Percentiles rank a stretch among this genome's conserved stretches.
Evolutionary conservation across 2,113 vertebrate species (phyloP).

Genomic region (Ardeotis arabs): DNA sequence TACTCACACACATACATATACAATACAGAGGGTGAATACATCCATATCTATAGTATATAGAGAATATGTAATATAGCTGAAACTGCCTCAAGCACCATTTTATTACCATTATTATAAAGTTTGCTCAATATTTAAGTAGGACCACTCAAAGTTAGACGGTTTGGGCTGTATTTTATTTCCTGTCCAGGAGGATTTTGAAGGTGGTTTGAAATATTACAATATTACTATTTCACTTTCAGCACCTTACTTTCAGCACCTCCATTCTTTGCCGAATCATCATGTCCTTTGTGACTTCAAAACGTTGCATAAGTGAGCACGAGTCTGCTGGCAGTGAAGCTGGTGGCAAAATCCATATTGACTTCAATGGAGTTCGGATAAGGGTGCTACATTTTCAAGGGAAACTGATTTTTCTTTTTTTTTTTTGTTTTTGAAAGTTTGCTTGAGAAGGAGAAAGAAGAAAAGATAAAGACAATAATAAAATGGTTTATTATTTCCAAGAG

Average conservation of each 20-base stretch:
- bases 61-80: constrained; percentile 76
- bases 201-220: neutral
- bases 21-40: constrained; percentile 29
- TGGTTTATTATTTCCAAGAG: constrained; percentile 61
- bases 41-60: constrained; percentile 38
- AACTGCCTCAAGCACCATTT: constrained; percentile 81
- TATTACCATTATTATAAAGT: constrained; percentile 72
- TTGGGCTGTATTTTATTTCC: neutral
- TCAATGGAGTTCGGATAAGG: neutral
- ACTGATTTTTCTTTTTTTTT: too few species aligned
- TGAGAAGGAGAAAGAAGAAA: constrained; percentile 36
- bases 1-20: constrained; percentile 4
- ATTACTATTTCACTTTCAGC: neutral
- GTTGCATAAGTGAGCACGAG: neutral
- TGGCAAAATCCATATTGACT: neutral
- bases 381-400: neutral
- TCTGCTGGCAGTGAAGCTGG: neutral
- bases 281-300: neutral
- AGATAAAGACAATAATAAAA: constrained; percentile 62
- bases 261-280: neutral
- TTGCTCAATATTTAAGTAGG: constrained; percentile 70
- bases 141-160: constrained; percentile 76
- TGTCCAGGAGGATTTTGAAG: neutral
- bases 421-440: neutral
- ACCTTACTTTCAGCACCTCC: neutral